These are phyloP conservation scores for Neogale vison DNA, from an alignment of 2,113 vertebrate species.

Conservation along the genomic window DNA sequence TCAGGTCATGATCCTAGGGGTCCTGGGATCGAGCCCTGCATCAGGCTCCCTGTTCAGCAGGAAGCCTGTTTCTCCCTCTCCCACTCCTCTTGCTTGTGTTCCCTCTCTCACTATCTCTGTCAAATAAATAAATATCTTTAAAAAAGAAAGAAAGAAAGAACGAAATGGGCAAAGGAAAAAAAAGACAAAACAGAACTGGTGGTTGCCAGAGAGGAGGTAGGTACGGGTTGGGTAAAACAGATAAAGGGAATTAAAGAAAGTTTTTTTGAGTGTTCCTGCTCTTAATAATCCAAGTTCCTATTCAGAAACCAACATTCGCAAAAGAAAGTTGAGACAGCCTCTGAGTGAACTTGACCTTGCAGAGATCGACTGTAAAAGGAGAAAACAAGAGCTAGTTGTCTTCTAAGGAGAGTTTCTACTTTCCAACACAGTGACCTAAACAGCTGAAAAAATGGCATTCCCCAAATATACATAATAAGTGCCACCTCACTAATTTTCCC, in stretches of 20 bases:
- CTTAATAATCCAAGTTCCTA: conserved; percentile 43
- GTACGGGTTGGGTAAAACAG: neutral
- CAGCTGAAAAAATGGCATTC: neutral
- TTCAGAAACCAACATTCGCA: conserved; percentile 44
- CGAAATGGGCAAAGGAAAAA: neutral
- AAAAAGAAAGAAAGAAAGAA: neutral
- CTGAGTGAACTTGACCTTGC: conserved; percentile 52
- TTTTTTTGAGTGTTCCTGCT: neutral
- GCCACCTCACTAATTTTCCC: neutral
- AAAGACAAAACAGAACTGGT: neutral
- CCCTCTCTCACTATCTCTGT: no score
- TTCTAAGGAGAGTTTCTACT: neutral
- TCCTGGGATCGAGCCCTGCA: no score
- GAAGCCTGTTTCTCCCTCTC: no score
- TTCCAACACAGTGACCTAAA: neutral
- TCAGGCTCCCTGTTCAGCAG: no score
- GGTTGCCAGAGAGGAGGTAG: neutral
- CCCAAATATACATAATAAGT: neutral
- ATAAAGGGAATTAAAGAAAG: neutral
- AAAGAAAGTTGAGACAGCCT: conserved; percentile 39
- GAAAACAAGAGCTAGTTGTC: conserved; percentile 30
- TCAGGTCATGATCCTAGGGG: no score
- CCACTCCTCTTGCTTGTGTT: no score
- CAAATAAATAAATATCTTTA: no score
- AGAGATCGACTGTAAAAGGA: neutral